Conservation (phyloP, 2,888 invertebrate species). For the Steinernema hermaphroditum region DNA sequence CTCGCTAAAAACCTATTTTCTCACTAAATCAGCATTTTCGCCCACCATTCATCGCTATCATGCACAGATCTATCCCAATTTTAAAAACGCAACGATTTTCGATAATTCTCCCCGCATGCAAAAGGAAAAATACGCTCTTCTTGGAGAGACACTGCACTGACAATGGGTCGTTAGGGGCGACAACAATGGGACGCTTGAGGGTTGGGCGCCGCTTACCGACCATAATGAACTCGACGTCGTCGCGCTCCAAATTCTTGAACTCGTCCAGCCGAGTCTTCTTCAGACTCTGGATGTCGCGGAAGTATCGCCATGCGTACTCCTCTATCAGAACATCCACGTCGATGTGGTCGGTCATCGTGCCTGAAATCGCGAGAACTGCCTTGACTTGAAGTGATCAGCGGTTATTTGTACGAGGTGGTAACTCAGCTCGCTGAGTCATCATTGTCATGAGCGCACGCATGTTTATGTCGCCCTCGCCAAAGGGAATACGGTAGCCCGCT, state of each 20-base stretch:
- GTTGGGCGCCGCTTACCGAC: slow-evolving; percentile 42
- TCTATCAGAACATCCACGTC: slow-evolving; percentile 64
- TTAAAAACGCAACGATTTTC: slow-evolving; percentile 21
- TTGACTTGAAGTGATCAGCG: no score
- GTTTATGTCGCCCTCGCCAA: no score
- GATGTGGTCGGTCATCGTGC: slow-evolving; percentile 48
- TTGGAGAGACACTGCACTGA: neutral
- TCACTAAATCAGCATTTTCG: no score
- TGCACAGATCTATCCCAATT: no score
- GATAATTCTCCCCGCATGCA: neutral
- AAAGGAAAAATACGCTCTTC: neutral
- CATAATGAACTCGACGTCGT: slow-evolving; percentile 63
- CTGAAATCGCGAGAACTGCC: no score
- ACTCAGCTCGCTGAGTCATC: no score
- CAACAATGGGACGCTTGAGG: slow-evolving; percentile 31
- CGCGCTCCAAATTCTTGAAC: slow-evolving; percentile 60
- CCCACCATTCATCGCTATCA: no score
- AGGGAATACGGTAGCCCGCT: no score
- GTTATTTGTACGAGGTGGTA: no score
- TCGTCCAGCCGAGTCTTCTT: slow-evolving; percentile 59
- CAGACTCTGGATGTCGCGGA: slow-evolving; percentile 55
- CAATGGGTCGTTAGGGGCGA: slow-evolving; percentile 27
- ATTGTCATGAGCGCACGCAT: no score
- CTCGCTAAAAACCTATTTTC: no score
- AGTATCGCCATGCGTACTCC: slow-evolving; percentile 65